Evolutionary conservation across 2,888 invertebrate genomes (phyloP), one percentile per base, ranked within the genome.

Genomic region (Siphlonurus alternatus): DNA sequence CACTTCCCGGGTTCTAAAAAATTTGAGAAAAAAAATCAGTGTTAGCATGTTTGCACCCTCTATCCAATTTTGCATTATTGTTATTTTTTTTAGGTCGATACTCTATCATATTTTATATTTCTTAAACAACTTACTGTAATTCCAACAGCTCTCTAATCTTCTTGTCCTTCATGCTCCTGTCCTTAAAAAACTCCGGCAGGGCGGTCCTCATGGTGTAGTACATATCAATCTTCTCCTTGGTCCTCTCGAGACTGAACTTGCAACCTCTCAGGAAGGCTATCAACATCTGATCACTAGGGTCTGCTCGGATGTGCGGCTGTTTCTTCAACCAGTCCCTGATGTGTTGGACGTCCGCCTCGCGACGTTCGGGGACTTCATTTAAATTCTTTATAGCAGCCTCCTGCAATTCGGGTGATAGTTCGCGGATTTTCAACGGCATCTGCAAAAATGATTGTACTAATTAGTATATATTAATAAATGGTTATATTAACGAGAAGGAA

Each of bases 211-310:
- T 78, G 61, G 82, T 75, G 71, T 83, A 84, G 74, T 82, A 83
- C 68, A 81, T 76, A 72, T 86, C 83, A 64, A 86, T 73, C 73
- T 85, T 86, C 67, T 77, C 77, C 70, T 86, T 81, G 10, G 85
- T 81, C 65, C 80, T 79, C 70, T 84, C 82, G 73, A 83, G 74
- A 71, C 84, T 80, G 76, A 84, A 80, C 69, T 86, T 85, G 71
- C 82, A 81, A 0, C 83, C 83, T 19, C 83, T 76, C 53, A 84
- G 74, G 71, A 83, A 84, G 51, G 80, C 73, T 70, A 80, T 76
- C 66, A 84, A 18, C 56, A 56, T 20, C 22, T 56, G 56, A 22
- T 70, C 73, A 83, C 83, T 83, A 72, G 77, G 80, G 71, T 83
- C 77, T 7, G 80, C 79, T 68, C 72, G 76, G 23, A 83, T 71